Evolutionary conservation across 2,888 invertebrate species (phyloP).

Genomic region (Aphrophora alni): DNA sequence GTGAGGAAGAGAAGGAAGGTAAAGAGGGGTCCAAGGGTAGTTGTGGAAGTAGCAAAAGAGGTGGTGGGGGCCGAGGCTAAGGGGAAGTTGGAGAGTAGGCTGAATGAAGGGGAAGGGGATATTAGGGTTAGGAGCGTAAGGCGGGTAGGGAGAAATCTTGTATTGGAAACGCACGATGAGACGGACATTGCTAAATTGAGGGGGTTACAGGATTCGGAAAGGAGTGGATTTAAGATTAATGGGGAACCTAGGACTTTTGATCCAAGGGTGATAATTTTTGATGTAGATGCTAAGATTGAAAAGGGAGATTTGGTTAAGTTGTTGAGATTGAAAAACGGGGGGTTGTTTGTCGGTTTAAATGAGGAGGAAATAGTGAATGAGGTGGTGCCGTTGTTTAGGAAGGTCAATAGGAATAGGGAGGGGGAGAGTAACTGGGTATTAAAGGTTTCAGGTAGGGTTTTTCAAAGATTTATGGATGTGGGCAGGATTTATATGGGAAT

Average conservation of each 20-base stretch:
- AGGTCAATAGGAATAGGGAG: too few relatives aligned
- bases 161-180: background rate
- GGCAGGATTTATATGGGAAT: background rate
- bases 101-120: background rate
- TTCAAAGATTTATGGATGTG: background rate
- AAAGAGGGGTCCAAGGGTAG: background rate
- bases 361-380: background rate
- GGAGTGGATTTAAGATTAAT: background rate
- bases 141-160: background rate
- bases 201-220: background rate
- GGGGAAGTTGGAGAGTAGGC: background rate
- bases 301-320: background rate
- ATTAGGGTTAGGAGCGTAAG: background rate
- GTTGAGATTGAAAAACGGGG: background rate
- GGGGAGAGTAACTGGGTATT: background rate
- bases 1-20: too few relatives aligned
- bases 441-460: background rate
- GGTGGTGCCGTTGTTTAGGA: background rate
- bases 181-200: background rate
- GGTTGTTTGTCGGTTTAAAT: background rate
- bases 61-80: background rate
- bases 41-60: background rate
- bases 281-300: background rate
- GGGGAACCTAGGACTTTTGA: background rate
- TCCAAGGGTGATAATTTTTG: background rate